A percentile compares a stretch with the other conserved stretches of the same genome.
Conservation (phyloP, 2,797 vertebrate species). For the Esox masquinongy region DNA sequence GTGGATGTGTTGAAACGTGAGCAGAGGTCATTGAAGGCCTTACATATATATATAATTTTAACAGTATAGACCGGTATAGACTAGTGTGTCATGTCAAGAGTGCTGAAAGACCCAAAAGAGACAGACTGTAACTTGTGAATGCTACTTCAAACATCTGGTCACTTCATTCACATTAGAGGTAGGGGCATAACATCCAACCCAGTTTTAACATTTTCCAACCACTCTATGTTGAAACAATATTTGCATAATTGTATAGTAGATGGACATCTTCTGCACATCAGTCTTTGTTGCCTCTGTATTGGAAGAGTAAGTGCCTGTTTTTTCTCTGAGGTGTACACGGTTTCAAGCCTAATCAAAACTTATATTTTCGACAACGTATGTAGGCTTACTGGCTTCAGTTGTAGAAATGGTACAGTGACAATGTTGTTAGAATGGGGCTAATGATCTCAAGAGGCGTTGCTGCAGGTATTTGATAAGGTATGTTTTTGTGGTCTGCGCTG, state of each 20-base stretch:
- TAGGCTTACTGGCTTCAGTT: not conserved
- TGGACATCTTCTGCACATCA: not conserved
- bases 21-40: not conserved
- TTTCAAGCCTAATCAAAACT: not conserved
- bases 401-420: not conserved
- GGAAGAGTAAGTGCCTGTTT: not conserved
- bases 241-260: not conserved
- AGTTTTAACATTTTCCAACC: not conserved
- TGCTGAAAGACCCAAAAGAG: not conserved
- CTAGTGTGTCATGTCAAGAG: not conserved
- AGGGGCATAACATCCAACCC: not conserved
- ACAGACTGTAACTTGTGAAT: not conserved
- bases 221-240: not conserved
- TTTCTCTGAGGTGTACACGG: not conserved
- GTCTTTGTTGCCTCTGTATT: not conserved
- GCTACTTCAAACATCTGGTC: not conserved
- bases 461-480: conserved; percentile 24
- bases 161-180: not conserved
- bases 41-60: not conserved
- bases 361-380: not conserved
- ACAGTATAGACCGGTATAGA: not conserved
- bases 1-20: not conserved
- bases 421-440: not conserved
- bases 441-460: conserved; percentile 11
- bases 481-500: conserved; percentile 15